These are phyloP conservation scores for Sinotaia quadrata DNA, from an alignment of 2,888 invertebrate genomes.

Conservation along the genomic window DNA sequence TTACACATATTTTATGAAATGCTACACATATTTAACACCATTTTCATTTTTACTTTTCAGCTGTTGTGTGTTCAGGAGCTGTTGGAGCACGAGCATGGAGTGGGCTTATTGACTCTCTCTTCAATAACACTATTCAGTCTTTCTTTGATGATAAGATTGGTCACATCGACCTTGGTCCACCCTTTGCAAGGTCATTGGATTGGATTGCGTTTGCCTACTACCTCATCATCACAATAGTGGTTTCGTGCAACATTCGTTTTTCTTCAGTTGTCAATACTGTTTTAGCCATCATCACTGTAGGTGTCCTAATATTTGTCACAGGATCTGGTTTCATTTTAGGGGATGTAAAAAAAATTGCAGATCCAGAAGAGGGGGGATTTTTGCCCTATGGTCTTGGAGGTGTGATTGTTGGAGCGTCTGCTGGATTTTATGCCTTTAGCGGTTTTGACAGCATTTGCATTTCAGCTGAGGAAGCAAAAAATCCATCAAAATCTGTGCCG, in stretches of 20 bases:
- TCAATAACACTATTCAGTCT: slow-evolving; percentile 55
- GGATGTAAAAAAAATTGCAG: slow-evolving; percentile 85
- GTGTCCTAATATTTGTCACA: slow-evolving; percentile 69
- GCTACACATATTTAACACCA: too few species aligned
- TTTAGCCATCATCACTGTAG: slow-evolving; percentile 66
- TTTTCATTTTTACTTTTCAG: slow-evolving; percentile 34
- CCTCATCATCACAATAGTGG: slow-evolving; percentile 57
- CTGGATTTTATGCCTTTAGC: slow-evolving; percentile 72
- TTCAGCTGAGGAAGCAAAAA: slow-evolving; percentile 71
- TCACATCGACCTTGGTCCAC: slow-evolving; percentile 46
- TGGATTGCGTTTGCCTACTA: slow-evolving; percentile 68
- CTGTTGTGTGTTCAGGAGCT: slow-evolving; percentile 39
- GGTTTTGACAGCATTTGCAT: slow-evolving; percentile 72
- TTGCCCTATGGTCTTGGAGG: slow-evolving; percentile 63
- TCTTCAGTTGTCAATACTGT: slow-evolving; percentile 70
- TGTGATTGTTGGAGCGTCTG: slow-evolving; percentile 70
- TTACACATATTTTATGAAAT: too few species aligned
- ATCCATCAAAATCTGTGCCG: slow-evolving; percentile 70
- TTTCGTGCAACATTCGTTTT: slow-evolving; percentile 64
- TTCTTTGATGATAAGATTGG: slow-evolving; percentile 27
- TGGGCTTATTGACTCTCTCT: slow-evolving; percentile 63
- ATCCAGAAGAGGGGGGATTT: slow-evolving; percentile 57
- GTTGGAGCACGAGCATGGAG: slow-evolving; percentile 72
- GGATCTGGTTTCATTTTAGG: slow-evolving; percentile 86
- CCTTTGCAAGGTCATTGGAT: slow-evolving; percentile 67